A percentile compares a stretch with the other conserved stretches of the same genome.
phyloP scores from a whole-genome alignment of 2,888 invertebrate species.

The Xestia rhomboidea region DNA sequence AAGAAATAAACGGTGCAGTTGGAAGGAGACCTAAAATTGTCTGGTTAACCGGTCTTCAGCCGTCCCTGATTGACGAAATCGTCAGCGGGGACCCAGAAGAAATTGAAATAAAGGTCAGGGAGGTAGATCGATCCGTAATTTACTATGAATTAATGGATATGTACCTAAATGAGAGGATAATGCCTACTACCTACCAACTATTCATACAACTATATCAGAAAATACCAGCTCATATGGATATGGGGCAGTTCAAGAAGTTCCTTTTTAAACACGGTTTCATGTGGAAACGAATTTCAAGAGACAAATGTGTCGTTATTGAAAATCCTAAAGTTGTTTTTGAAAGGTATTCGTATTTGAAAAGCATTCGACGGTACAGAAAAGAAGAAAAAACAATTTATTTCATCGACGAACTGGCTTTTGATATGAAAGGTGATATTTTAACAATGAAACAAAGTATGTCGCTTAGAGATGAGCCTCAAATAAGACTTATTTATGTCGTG shows the following conservation, averaged over 20 bases:
- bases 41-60: conserved; percentile 60
- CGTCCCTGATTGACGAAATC: conserved; percentile 29
- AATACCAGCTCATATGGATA: conserved; percentile 69
- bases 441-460: conserved; percentile 15
- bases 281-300: conserved; percentile 65
- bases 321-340: conserved; percentile 72
- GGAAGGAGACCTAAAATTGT: neutral
- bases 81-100: accelerated
- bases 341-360: conserved; percentile 72
- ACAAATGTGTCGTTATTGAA: conserved; percentile 70
- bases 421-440: conserved; percentile 12
- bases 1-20: neutral
- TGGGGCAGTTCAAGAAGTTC: conserved; percentile 69
- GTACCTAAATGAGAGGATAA: conserved; percentile 51
- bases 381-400: conserved; percentile 62
- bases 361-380: conserved; percentile 56
- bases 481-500: conserved; percentile 37
- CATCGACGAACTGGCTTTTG: conserved; percentile 65
- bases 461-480: neutral
- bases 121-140: conserved; percentile 66
- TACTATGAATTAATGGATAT: conserved; percentile 62
- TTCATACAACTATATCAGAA: conserved; percentile 57
- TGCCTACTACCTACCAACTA: conserved; percentile 70
- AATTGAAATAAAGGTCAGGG: conserved; percentile 14
- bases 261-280: conserved; percentile 72